Conservation (phyloP, 2,888 invertebrate genomes). For the Phoenoteleia sp. region DNA sequence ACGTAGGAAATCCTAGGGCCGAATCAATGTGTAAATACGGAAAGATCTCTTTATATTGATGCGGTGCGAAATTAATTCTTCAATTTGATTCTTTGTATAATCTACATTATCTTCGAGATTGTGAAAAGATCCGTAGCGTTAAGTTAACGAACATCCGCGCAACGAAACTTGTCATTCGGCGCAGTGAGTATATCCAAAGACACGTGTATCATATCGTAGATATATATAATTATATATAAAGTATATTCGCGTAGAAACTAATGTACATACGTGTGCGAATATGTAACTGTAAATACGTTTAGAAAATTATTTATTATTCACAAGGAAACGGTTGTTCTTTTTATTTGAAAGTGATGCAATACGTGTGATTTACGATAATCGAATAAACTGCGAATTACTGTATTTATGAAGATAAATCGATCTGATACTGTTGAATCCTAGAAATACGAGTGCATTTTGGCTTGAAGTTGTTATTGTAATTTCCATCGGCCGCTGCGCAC, state of each 20-base stretch:
- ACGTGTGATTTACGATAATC: slow-evolving; percentile 64
- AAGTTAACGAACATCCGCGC: slow-evolving; percentile 17
- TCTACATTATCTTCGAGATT: slow-evolving; percentile 36
- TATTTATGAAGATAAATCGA: slow-evolving; percentile 67
- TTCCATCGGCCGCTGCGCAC: slow-evolving; percentile 31
- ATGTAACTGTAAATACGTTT: slow-evolving; percentile 65
- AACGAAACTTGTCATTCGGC: slow-evolving; percentile 41
- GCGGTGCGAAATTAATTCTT: slow-evolving; percentile 22
- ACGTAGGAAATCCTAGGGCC: slow-evolving; percentile 22
- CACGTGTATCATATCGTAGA: slow-evolving; percentile 49
- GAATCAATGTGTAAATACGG: slow-evolving; percentile 54
- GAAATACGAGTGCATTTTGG: slow-evolving; percentile 52
- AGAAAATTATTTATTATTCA: slow-evolving; percentile 63
- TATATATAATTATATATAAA: slow-evolving; percentile 45
- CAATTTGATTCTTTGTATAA: slow-evolving; percentile 10
- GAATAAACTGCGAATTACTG: slow-evolving; percentile 50
- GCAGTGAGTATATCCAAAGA: slow-evolving; percentile 55
- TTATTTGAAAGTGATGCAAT: slow-evolving; percentile 70
- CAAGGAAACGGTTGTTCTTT: slow-evolving; percentile 44
- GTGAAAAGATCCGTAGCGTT: slow-evolving; percentile 15
- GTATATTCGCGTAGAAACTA: slow-evolving; percentile 50
- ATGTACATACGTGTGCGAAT: slow-evolving; percentile 60
- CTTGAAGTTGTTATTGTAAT: slow-evolving; percentile 57
- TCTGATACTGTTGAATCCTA: slow-evolving; percentile 60
- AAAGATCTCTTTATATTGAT: slow-evolving; percentile 52